Percentiles rank a stretch among this genome's conserved stretches.
Conservation (phyloP, 92 coral and sea anemone species). For the Phymanthus crucifer region DNA sequence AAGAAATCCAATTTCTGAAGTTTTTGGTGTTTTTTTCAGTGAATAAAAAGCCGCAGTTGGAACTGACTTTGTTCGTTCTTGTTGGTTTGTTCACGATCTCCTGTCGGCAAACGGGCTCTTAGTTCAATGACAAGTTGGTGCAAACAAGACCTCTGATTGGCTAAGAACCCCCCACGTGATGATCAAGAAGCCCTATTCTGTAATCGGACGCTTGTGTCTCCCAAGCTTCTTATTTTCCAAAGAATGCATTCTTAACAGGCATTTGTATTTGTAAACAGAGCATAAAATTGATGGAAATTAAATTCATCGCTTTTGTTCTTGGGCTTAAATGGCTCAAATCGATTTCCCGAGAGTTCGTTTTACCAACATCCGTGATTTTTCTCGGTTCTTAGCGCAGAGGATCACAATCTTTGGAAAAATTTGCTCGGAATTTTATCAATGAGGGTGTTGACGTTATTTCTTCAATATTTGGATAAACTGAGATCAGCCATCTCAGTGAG, state of each 20-base stretch:
- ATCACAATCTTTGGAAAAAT: constrained; percentile 28
- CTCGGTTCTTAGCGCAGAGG: not conserved
- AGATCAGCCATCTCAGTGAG: constrained; percentile 16
- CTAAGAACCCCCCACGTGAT: constrained; percentile 54
- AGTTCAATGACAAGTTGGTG: constrained; percentile 68
- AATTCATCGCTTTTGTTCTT: constrained; percentile 29
- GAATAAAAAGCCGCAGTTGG: constrained; percentile 14
- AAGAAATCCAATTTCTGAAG: constrained; percentile 7
- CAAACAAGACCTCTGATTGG: constrained; percentile 55
- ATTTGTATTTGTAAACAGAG: constrained; percentile 62
- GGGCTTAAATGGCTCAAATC: constrained; percentile 20
- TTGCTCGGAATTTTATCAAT: constrained; percentile 71
- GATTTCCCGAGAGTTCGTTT: constrained; percentile 15
- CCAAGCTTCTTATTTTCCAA: constrained; percentile 39
- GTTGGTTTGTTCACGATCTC: constrained; percentile 39
- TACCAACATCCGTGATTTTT: not conserved
- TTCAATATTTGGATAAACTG: constrained; percentile 12
- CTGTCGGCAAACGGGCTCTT: constrained; percentile 69
- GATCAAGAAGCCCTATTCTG: constrained; percentile 35
- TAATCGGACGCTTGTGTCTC: constrained; percentile 53
- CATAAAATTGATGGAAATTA: constrained; percentile 36
- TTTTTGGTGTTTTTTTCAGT: constrained; percentile 17
- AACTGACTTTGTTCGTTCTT: constrained; percentile 49
- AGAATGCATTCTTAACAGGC: constrained; percentile 50
- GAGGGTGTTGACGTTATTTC: constrained; percentile 50